Evolutionary conservation across 2,888 invertebrate genomes (phyloP), one percentile per base, ranked within the genome.

Genomic region (Nysson spinosus): DNA sequence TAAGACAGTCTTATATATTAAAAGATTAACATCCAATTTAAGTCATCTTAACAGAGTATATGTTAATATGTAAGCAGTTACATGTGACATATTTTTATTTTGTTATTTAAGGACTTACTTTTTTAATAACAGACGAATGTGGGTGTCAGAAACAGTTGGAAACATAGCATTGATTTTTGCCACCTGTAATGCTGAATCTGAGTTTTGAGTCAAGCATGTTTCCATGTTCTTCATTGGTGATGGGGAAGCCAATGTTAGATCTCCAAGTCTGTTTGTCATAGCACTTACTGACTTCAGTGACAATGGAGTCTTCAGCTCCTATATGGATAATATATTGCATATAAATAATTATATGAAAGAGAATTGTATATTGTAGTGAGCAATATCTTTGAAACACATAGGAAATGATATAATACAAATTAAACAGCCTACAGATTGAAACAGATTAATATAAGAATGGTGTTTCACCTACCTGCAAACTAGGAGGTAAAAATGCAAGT

Each of bases 111-210:
- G 22, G 40, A 90, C 94, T 93, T 91, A 96, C 96, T 96, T 96
- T 87, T 95, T 95, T 50, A 96, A 88, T 72, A 96, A 89, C 74
- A 96, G 90, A 79, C 94, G 93, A 83, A 96, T 96, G 83, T 96
- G 96, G 19, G 94, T 94, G 81, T 96, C 96, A 62, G 94, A 92
- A 49, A 96, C 96, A 4, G 96, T 96, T 1, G 96, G 96, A 85
- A 97, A 96, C 92, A 96, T 94, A 39, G 94, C 92, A 79, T 93
- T 92, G 77, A 96, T 94, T 87, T 94, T 95, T 32, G 92, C 89
- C 9, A 95, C 94, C 56, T 93, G 90, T 4, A 92, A 91, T 75
- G 95, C 95, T 0, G 92, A 91, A 68, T 94, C 93, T 4, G 90
- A 89, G 47, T 90, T 90, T 62, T 91, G 89, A 0, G 90, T 90